Conservation (phyloP, 1,140 invertebrate species). For the Zaprionus gabonicus region DNA sequence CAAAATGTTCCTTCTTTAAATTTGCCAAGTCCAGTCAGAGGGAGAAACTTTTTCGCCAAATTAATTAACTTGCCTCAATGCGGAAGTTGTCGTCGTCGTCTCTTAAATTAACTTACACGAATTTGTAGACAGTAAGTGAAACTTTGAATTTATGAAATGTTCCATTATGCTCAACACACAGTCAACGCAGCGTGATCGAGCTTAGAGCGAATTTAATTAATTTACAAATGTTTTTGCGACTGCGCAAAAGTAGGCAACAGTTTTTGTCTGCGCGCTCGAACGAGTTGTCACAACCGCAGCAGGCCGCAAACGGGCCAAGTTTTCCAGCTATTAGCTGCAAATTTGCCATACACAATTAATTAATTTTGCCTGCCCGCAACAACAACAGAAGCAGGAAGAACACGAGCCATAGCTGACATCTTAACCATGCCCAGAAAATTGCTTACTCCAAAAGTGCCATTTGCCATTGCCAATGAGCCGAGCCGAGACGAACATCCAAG, state of each 20-base stretch:
- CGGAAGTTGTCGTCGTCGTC: slow-evolving; percentile 65
- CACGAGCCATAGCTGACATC: slow-evolving; percentile 34
- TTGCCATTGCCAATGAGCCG: slow-evolving; percentile 5
- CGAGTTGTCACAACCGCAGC: slow-evolving; percentile 55
- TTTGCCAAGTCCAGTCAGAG: slow-evolving; percentile 38
- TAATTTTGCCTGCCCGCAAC: slow-evolving; percentile 59
- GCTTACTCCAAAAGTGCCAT: slow-evolving; percentile 21
- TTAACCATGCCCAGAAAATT: slow-evolving; percentile 38
- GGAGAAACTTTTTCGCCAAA: slow-evolving; percentile 59
- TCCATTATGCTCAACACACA: slow-evolving; percentile 4
- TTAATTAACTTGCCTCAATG: slow-evolving; percentile 72
- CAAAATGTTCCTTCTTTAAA: slow-evolving; percentile 63
- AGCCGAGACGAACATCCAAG: background rate
- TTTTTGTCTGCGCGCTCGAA: slow-evolving; percentile 30
- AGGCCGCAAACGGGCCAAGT: slow-evolving; percentile 55
- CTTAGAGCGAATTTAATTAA: slow-evolving; percentile 63
- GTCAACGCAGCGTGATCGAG: slow-evolving; percentile 28
- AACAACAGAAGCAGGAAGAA: slow-evolving; percentile 20
- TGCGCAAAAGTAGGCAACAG: slow-evolving; percentile 41
- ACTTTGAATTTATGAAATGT: slow-evolving; percentile 35
- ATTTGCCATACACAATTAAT: slow-evolving; percentile 79
- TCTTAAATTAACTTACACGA: slow-evolving; percentile 43
- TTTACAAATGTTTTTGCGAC: slow-evolving; percentile 31
- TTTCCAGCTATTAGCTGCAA: slow-evolving; percentile 77
- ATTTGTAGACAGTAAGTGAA: background rate